phyloP scores from a whole-genome alignment of 2,888 invertebrate species.

The Rhagophthalmus giganteus region DNA sequence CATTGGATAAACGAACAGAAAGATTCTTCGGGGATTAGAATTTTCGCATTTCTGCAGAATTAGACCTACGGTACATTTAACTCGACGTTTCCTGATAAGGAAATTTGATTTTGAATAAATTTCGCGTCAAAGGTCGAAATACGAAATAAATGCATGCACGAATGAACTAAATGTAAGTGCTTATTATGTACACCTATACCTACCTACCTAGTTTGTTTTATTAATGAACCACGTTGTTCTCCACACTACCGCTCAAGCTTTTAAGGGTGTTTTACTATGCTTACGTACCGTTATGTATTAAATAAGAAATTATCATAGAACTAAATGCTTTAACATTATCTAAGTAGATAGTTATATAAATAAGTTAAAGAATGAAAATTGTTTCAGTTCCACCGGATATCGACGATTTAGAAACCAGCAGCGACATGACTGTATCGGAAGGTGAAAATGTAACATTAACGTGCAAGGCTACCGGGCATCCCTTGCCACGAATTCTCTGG shows the following conservation, averaged over 20 bases:
- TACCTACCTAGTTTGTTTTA: neutral
- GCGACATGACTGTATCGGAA: constrained; percentile 63
- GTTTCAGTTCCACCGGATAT: constrained; percentile 66
- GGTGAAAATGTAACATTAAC: constrained; percentile 64
- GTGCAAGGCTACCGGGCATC: constrained; percentile 63
- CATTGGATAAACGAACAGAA: neutral
- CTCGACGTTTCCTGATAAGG: too few relatives aligned
- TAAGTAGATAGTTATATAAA: neutral
- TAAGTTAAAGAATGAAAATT: neutral
- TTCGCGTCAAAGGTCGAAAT: too few relatives aligned
- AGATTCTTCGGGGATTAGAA: neutral
- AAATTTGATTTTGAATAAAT: too few relatives aligned
- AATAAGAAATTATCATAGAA: neutral
- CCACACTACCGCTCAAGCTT: neutral
- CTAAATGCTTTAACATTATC: neutral
- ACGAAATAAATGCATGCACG: too few relatives aligned
- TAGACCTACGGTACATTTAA: neutral
- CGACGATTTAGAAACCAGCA: constrained; percentile 62
- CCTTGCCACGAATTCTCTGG: constrained; percentile 63
- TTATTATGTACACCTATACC: too few relatives aligned
- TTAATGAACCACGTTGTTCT: neutral
- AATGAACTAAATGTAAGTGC: too few relatives aligned
- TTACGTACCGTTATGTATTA: neutral
- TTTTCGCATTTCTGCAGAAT: neutral
- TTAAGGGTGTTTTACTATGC: neutral